A percentile compares a stretch with the other conserved stretches of the same genome.
These are phyloP conservation scores for Ibycter americanus DNA, from an alignment of 2,797 vertebrate genomes.

Conservation along the genomic window DNA sequence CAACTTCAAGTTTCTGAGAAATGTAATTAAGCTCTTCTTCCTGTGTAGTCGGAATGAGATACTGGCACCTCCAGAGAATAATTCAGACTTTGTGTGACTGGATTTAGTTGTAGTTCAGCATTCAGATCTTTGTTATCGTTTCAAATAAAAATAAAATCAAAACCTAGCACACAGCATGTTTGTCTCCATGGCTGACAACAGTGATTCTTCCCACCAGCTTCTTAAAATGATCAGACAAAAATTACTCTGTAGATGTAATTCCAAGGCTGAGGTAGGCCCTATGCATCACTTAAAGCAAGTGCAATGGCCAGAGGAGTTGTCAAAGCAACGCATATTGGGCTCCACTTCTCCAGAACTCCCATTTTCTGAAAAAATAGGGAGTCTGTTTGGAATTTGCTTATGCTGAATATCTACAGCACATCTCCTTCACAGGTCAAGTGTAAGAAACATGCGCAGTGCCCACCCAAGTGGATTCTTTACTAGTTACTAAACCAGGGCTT, in stretches of 20 bases:
- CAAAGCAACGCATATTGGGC: not conserved
- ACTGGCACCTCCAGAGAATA: not conserved
- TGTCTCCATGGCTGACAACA: not conserved
- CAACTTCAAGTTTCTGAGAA: not conserved
- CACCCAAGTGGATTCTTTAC: not conserved
- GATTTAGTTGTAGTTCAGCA: not conserved
- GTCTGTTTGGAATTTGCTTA: not conserved
- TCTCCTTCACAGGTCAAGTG: not conserved
- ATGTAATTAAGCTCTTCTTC: not conserved
- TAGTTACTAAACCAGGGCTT: not conserved
- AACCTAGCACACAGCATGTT: not conserved
- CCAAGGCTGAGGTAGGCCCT: not conserved
- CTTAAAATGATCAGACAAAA: not conserved
- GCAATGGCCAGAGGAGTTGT: not conserved
- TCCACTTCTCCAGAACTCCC: not conserved
- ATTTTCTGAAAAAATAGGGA: not conserved
- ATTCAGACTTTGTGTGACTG: not conserved
- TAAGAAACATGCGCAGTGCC: not conserved
- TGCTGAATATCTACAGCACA: not conserved
- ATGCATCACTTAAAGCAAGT: not conserved
- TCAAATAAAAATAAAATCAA: not conserved
- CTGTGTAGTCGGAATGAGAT: not conserved
- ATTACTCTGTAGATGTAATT: not conserved
- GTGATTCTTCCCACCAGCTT: not conserved
- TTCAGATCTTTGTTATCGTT: not conserved